These are phyloP conservation scores for Tenthredo mesomela DNA, from an alignment of 2,888 invertebrate species.

Conservation along the genomic window DNA sequence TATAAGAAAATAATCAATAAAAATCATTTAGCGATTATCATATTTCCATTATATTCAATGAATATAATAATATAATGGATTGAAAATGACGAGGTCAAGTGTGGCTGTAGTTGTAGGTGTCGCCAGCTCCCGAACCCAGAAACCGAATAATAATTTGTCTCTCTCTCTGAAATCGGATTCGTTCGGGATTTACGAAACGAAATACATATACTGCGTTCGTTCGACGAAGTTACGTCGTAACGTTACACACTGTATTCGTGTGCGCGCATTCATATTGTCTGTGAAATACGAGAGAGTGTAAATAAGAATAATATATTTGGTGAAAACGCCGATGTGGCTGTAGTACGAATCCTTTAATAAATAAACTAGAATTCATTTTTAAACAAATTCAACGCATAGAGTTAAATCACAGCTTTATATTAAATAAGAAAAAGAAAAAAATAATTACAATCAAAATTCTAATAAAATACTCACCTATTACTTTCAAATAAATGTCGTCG, in stretches of 20 bases:
- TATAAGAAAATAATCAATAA: not conserved
- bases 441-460: too few species aligned
- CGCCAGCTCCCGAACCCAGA: slow-evolving; percentile 60
- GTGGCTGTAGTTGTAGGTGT: slow-evolving; percentile 62
- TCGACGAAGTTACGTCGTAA: slow-evolving; percentile 14
- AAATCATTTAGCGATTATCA: not conserved
- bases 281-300: slow-evolving; percentile 41
- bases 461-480: not conserved
- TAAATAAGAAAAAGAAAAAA: not conserved
- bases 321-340: slow-evolving; percentile 47
- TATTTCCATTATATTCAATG: not conserved
- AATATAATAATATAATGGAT: slow-evolving; percentile 5
- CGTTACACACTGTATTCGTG: not conserved
- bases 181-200: slow-evolving; percentile 40
- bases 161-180: slow-evolving; percentile 27
- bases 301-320: slow-evolving; percentile 48
- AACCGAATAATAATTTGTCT: slow-evolving; percentile 27
- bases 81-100: slow-evolving; percentile 63
- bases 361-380: not conserved
- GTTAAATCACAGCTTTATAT: not conserved
- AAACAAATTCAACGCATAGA: not conserved
- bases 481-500: slow-evolving; percentile 2
- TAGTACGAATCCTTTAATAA: not conserved
- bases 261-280: slow-evolving; percentile 3
- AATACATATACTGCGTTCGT: slow-evolving; percentile 25